phyloP scores from a whole-genome alignment of 2,888 invertebrate species.

The Drosophila villosipedis region DNA sequence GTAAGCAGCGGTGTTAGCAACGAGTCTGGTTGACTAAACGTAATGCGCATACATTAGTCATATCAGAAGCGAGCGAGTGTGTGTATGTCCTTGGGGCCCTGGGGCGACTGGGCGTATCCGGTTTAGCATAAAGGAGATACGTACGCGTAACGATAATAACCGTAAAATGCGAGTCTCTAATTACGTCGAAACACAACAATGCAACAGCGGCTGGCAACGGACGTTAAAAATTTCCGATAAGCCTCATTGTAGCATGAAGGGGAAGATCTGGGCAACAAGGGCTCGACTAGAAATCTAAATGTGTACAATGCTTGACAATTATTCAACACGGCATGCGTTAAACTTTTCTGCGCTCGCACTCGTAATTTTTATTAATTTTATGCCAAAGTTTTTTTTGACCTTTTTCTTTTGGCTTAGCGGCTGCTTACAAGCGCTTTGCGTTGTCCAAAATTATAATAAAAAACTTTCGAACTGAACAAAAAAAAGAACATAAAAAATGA shows the following conservation, averaged over 20 bases:
- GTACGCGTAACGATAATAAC: slow-evolving; percentile 70
- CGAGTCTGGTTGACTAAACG: slow-evolving; percentile 40
- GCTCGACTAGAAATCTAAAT: slow-evolving; percentile 22
- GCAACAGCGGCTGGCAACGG: slow-evolving; percentile 47
- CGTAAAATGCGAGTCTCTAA: slow-evolving; percentile 65
- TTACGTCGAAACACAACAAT: slow-evolving; percentile 53
- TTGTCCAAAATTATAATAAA: slow-evolving; percentile 66
- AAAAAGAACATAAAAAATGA: slow-evolving; percentile 63
- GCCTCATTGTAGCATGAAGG: slow-evolving; percentile 27
- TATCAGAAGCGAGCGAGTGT: slow-evolving; percentile 61
- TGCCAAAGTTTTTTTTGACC: slow-evolving; percentile 46
- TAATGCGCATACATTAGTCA: slow-evolving; percentile 77
- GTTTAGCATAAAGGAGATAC: slow-evolving; percentile 62
- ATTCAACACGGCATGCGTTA: slow-evolving; percentile 60
- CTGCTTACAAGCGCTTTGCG: slow-evolving; percentile 72
- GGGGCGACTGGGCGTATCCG: slow-evolving; percentile 44
- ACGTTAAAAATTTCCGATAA: slow-evolving; percentile 46
- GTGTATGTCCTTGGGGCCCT: slow-evolving; percentile 54
- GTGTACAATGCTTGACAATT: slow-evolving; percentile 49
- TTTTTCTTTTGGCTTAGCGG: slow-evolving; percentile 59
- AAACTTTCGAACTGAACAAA: slow-evolving; percentile 42
- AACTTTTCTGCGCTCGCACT: slow-evolving; percentile 64
- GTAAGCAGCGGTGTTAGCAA: neutral
- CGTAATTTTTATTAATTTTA: slow-evolving; percentile 79
- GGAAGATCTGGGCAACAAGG: neutral